Evolutionary conservation across 2,888 invertebrate species (phyloP).

Genomic region (Euzophera pinguis): DNA sequence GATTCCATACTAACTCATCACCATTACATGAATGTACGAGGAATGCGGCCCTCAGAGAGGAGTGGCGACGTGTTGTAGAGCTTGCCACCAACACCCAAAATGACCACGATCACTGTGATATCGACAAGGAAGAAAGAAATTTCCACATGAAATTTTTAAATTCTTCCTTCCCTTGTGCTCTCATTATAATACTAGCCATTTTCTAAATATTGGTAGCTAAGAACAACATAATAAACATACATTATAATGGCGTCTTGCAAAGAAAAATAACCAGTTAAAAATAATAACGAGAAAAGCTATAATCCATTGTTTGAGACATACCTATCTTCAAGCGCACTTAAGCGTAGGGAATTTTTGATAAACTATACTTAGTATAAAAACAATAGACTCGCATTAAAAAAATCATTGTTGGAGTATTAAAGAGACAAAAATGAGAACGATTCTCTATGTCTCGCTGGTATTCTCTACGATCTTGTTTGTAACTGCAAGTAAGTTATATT

Average conservation of each 20-base stretch:
- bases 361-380: background rate
- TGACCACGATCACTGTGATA: too few relatives aligned
- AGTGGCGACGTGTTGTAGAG: too few relatives aligned
- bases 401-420: background rate
- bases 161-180: too few relatives aligned
- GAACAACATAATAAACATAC: too few relatives aligned
- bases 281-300: constrained; percentile 3
- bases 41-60: too few relatives aligned
- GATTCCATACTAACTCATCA: too few relatives aligned
- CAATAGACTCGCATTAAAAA: background rate
- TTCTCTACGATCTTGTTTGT: background rate
- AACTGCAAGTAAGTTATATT: background rate
- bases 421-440: constrained; percentile 1
- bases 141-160: too few relatives aligned
- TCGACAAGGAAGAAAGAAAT: too few relatives aligned
- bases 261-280: background rate
- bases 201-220: too few relatives aligned
- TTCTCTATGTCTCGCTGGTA: background rate
- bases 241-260: background rate
- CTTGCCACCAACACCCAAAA: too few relatives aligned
- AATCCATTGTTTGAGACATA: background rate
- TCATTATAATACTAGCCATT: too few relatives aligned
- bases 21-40: too few relatives aligned
- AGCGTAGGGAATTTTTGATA: background rate
- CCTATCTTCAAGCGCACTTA: constrained; percentile 4